These are phyloP conservation scores for Plectus sambesii DNA, from an alignment of 1,140 invertebrate genomes.

Conservation along the genomic window DNA sequence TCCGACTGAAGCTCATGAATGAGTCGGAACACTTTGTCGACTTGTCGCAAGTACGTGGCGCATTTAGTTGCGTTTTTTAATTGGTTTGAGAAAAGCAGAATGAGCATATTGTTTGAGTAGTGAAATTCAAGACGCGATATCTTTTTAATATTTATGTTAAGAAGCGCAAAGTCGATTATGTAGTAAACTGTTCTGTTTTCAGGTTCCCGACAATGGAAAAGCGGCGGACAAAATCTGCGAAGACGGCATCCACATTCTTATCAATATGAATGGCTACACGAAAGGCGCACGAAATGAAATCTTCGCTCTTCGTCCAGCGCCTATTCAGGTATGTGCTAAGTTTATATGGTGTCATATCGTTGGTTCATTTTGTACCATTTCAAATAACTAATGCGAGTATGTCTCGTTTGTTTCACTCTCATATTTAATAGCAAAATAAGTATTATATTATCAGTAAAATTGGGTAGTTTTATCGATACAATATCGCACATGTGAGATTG, in stretches of 20 bases:
- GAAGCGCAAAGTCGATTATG: not conserved
- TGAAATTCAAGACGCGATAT: not conserved
- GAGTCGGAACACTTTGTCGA: conserved; percentile 94
- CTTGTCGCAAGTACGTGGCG: conserved; percentile 59
- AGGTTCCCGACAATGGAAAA: conserved; percentile 80
- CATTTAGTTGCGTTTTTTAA: conserved; percentile 11
- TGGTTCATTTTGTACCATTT: not conserved
- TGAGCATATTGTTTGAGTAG: not conserved
- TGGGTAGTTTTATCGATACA: not conserved
- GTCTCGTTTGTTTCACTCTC: not conserved
- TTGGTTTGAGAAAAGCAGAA: not conserved
- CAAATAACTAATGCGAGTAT: not conserved
- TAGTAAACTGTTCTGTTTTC: conserved; percentile 17
- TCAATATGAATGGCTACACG: conserved; percentile 99
- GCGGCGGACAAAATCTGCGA: conserved; percentile 82
- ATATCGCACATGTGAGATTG: not conserved
- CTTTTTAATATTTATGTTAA: conserved; percentile 3
- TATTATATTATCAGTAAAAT: not conserved
- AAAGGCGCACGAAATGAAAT: conserved; percentile 97
- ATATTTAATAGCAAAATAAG: not conserved
- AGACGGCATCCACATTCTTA: conserved; percentile 89
- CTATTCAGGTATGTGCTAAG: conserved; percentile 60
- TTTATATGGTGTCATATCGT: not conserved
- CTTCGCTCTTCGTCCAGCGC: conserved; percentile 86
- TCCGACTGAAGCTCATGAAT: conserved; percentile 80